Base-by-base conservation (phyloP, 2,797 vertebrate species). In the Gobionotothen gibberifrons region DNA sequence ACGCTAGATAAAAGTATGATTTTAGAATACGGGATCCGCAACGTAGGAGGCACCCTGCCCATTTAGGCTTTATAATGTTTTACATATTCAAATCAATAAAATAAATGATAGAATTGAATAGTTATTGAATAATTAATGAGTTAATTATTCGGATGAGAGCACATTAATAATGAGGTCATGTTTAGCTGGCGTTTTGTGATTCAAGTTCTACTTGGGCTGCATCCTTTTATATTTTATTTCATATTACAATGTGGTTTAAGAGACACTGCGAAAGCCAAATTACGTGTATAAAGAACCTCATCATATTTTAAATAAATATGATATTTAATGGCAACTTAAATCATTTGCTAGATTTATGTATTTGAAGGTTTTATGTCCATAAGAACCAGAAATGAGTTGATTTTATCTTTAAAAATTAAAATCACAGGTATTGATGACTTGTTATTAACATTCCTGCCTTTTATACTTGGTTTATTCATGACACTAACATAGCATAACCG, bases 111-210 rank as follows among this genome's bases (percentile, higher is more conserved):
- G 29, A 46, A 3, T 42, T 2, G 29, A 70, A 49, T 70, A 19
- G 46, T 51, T 55, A 29, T 52, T 76, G 39, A 72, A 58, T 75
- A 68, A 71, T 55, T 46, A 22, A 65, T 74, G 48, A 76, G 15
- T 19, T 26, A 3, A 39, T 43, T 22, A 60, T n/a, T 60, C 22
- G 8, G 42, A 49, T 57, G 40, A 51, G 2, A 46, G 8, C 26
- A 61, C 67, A 52, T 68, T 43, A 51, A 43, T 6, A 59, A 56
- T 56, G 14, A 71, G 21, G 49, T 75, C 51, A 62, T 65, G 13
- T n/a, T 79, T 1, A 22, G 4, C 32, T 36, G 13, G 10, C 47
- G 10, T 2, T 19, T 36, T 9, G 2, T 32, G 19, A 53, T 52
- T 36, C 32, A 15, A 39, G 2, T 46, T 44, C 12, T 7, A 43